Percentiles rank a stretch among this genome's conserved stretches.
Conservation (phyloP, 2,888 invertebrate species). For the Oxyteleia sp. region DNA sequence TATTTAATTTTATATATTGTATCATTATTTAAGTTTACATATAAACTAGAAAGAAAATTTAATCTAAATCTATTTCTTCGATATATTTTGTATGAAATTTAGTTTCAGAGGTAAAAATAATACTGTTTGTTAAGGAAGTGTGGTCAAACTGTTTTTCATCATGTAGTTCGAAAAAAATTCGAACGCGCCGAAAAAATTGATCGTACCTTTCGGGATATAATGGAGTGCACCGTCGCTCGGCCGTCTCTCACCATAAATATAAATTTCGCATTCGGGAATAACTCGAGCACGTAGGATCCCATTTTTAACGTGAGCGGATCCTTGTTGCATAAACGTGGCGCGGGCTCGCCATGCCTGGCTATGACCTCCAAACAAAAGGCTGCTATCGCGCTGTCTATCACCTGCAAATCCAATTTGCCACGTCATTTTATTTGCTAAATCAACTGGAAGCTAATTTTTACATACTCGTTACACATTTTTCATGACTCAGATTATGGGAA, state of each 20-base stretch:
- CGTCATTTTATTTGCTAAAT: constrained; percentile 29
- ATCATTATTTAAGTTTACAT: too few relatives aligned
- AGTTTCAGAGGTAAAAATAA: too few relatives aligned
- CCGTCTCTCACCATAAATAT: constrained; percentile 99
- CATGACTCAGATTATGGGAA: too few relatives aligned
- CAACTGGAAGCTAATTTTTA: constrained; percentile 12
- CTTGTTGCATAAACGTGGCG: constrained; percentile 98
- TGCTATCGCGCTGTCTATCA: constrained; percentile 98
- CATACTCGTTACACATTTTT: too few relatives aligned
- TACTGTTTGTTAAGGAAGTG: too few relatives aligned
- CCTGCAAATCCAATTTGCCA: constrained; percentile 86
- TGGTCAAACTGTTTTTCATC: too few relatives aligned
- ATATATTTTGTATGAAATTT: too few relatives aligned
- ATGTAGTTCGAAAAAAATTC: neutral
- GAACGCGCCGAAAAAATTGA: constrained; percentile 10
- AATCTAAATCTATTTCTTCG: too few relatives aligned
- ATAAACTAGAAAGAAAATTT: too few relatives aligned
- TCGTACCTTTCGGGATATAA: constrained; percentile 96
- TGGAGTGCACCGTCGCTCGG: constrained; percentile 99
- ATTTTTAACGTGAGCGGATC: constrained; percentile 99
- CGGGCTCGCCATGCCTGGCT: constrained; percentile 98
- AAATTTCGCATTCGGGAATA: constrained; percentile 99
- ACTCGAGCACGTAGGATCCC: constrained; percentile 96
- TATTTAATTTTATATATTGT: too few relatives aligned
- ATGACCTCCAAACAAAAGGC: constrained; percentile 99